These are phyloP conservation scores for Vespertilio murinus DNA, from an alignment of 2,797 vertebrate species.

Conservation along the genomic window DNA sequence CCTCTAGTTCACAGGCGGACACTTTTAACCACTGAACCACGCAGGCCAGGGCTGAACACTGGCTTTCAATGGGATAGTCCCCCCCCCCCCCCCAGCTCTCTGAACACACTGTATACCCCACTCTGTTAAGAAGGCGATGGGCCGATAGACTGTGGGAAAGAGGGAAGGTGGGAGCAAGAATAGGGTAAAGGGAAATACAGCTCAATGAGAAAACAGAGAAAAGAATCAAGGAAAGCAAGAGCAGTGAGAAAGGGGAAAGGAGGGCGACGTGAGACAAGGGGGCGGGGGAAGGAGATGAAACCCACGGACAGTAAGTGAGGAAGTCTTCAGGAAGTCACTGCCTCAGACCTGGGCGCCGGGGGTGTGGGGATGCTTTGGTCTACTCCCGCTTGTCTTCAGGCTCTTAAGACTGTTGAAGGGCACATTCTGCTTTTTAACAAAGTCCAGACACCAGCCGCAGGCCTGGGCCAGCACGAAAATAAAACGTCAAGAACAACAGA, in stretches of 20 bases:
- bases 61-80: not conserved
- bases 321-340: not conserved
- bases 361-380: not conserved
- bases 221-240: not conserved
- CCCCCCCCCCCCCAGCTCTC: not conserved
- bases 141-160: not conserved
- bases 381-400: not conserved
- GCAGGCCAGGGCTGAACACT: not conserved
- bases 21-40: not conserved
- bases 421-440: not conserved
- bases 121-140: not conserved
- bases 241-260: not conserved
- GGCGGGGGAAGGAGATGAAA: not conserved
- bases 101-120: not conserved
- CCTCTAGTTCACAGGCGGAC: not conserved
- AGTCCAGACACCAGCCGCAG: not conserved
- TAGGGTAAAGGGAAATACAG: not conserved
- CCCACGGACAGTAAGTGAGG: not conserved
- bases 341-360: not conserved
- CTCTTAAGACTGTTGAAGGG: not conserved
- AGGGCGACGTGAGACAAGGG: not conserved
- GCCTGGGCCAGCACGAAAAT: not conserved
- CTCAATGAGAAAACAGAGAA: not conserved
- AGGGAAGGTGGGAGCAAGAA: not conserved
- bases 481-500: conserved; percentile 39